Evolutionary conservation across 2,888 invertebrate species (phyloP).

Genomic region (Lithophane ornitopus): DNA sequence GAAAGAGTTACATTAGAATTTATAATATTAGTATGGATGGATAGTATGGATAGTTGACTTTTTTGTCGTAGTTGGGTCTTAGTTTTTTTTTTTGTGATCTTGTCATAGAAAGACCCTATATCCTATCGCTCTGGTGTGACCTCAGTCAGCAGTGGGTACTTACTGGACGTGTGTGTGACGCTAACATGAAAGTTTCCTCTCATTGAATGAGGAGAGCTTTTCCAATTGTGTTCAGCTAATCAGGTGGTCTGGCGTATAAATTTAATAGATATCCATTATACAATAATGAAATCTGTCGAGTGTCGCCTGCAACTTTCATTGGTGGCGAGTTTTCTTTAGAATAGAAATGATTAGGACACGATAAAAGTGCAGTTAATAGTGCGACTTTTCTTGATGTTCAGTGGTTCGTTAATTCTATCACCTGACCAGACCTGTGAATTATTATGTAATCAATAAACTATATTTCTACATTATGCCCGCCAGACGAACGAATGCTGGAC

Average conservation of each 20-base stretch:
- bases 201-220: constrained; percentile 31
- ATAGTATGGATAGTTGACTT: too few relatives aligned
- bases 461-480: not conserved
- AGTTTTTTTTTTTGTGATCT: too few relatives aligned
- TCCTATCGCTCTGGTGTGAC: not conserved
- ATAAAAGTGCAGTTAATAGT: constrained; percentile 34
- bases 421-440: not conserved
- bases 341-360: constrained; percentile 17
- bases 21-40: too few relatives aligned
- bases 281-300: constrained; percentile 32
- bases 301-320: constrained; percentile 34
- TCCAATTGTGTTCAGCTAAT: constrained; percentile 29
- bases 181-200: constrained; percentile 7
- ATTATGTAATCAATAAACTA: not conserved
- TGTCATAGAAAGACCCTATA: not conserved
- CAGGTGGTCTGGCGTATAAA: constrained; percentile 24
- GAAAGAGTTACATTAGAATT: too few relatives aligned
- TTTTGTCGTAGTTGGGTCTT: too few relatives aligned
- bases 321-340: constrained; percentile 51
- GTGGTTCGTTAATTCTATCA: not conserved
- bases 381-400: constrained; percentile 2
- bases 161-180: not conserved
- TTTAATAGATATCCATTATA: constrained; percentile 29
- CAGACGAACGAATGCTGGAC: not conserved
- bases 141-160: not conserved